Conservation (phyloP, 2,888 invertebrate species). For the Eueremaeus valkanovi region DNA sequence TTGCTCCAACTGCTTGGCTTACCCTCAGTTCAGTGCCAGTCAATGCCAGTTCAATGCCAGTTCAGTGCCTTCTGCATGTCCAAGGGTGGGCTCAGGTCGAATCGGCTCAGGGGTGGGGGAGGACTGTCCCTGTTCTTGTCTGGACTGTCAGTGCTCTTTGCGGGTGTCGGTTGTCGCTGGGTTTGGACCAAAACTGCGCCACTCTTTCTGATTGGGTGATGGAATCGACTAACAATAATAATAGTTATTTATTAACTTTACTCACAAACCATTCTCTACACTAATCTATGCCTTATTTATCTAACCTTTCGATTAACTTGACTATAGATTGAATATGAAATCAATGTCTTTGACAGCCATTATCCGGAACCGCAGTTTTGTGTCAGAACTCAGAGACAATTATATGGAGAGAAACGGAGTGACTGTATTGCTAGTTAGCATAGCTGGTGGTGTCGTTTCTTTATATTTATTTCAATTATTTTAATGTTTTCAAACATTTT, state of each 20-base stretch:
- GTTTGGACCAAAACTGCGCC: slow-evolving; percentile 22
- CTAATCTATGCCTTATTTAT: neutral
- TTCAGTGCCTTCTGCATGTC: neutral
- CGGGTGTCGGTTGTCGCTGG: neutral
- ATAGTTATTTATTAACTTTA: too few relatives aligned
- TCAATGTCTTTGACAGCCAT: neutral
- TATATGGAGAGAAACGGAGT: neutral
- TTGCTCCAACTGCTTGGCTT: too few relatives aligned
- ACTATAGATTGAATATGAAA: too few relatives aligned
- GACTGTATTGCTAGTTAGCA: neutral
- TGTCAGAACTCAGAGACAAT: slow-evolving; percentile 8
- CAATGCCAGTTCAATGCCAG: too few relatives aligned
- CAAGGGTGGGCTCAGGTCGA: neutral
- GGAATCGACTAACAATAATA: too few relatives aligned
- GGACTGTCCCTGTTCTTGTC: too few relatives aligned
- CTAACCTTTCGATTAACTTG: neutral
- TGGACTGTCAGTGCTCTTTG: slow-evolving; percentile 10
- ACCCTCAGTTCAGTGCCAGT: too few relatives aligned
- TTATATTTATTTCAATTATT: neutral
- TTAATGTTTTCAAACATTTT: neutral
- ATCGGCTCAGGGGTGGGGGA: neutral
- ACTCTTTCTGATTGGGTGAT: neutral
- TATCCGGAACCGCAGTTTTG: neutral
- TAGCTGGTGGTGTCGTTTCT: neutral
- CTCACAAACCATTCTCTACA: too few relatives aligned